Evolutionary conservation across 2,113 vertebrate species (phyloP), one percentile per base, ranked within the genome.

Genomic region (Podilymbus podiceps): DNA sequence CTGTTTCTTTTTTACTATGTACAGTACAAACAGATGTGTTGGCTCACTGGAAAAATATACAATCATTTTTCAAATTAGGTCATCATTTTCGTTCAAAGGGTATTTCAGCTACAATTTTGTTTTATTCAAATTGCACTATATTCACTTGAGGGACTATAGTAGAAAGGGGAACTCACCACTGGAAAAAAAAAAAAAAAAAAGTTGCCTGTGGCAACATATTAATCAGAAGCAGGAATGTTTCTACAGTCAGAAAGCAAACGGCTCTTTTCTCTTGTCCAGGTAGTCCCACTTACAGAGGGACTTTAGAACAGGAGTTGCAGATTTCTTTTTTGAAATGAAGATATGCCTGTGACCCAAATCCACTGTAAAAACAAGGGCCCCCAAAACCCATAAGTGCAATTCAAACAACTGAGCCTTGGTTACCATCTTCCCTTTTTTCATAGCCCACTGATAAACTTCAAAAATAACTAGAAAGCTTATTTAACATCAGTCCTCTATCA

Each of bases 51-150:
- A 79, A 94, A 95, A 94, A 80, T 40, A 82, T 1, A 85, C 31
- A 62, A 38, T 21, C 63, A 83, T 50, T 94, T 91, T 79, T 93
- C 83, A 95, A 93, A 83, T 93, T 71, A 95, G 60, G 47, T 77
- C 81, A 71, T 63, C 47, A 35, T 69, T 95, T 77, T 47, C 74
- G 40, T 93, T 93, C 56, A 90, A 95, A 93, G 56, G 59, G n/a
- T 86, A 74, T 85, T 96, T 93, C 72, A 77, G 47, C 63, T 88
- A 68, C 59, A 74, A 47, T 66, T 55, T 73, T 66, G 14, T 74
- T 96, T 92, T 74, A 90, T 84, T 95, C 76, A 88, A 94, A 90
- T 88, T 76, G 59, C 30, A 66, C 67, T 59, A 68, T 44, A 88
- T 55, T 85, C 78, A 85, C 63, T 63, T 90, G 47, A 91, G 85